phyloP scores from a whole-genome alignment of 2,113 vertebrate genomes.

The Hystrix cristata region DNA sequence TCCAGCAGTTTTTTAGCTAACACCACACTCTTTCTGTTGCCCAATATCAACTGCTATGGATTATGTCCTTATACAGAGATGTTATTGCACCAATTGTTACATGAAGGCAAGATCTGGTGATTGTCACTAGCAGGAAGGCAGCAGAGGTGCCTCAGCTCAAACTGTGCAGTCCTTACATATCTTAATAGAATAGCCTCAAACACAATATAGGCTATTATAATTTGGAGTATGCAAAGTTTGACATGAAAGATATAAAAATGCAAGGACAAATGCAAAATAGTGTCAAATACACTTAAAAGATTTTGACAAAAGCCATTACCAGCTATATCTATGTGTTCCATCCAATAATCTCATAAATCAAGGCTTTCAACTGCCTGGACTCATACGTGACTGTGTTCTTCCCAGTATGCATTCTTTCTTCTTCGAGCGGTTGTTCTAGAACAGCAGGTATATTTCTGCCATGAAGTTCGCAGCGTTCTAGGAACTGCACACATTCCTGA shows the following conservation, averaged over 20 bases:
- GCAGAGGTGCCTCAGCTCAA: background rate
- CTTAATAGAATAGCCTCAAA: background rate
- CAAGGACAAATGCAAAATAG: background rate
- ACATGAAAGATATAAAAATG: slow-evolving; percentile 23
- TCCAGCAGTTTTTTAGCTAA: background rate
- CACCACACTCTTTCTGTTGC: background rate
- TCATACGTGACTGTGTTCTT: slow-evolving; percentile 98
- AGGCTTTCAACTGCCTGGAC: slow-evolving; percentile 93
- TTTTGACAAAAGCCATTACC: slow-evolving; percentile 12
- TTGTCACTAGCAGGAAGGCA: background rate
- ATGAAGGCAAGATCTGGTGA: background rate
- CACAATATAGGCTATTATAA: background rate
- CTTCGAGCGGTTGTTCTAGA: slow-evolving; percentile 96
- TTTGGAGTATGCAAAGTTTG: background rate
- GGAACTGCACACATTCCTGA: slow-evolving; percentile 94
- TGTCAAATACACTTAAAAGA: background rate
- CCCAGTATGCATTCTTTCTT: slow-evolving; percentile 92
- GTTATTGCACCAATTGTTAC: background rate
- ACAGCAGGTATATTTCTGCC: slow-evolving; percentile 94
- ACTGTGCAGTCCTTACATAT: background rate
- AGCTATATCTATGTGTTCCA: slow-evolving; percentile 84
- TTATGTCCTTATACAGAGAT: background rate
- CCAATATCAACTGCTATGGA: background rate
- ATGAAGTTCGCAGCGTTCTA: slow-evolving; percentile 96
- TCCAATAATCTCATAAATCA: slow-evolving; percentile 95